These are phyloP conservation scores for Rhyzopertha dominica DNA, from an alignment of 1,140 invertebrate species.

Conservation along the genomic window DNA sequence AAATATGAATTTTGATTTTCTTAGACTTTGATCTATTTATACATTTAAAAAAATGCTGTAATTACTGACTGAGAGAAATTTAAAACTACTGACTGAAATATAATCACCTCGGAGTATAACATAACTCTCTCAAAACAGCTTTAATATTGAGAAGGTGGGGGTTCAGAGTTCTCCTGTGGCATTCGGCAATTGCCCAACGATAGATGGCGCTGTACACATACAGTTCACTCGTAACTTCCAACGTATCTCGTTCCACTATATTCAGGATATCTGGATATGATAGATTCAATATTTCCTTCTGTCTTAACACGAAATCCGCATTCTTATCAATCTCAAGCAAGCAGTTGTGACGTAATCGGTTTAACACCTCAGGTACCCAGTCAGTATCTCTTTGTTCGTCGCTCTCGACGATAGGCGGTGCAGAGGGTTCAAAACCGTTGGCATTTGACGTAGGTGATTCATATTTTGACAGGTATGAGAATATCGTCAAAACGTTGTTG, in stretches of 20 bases:
- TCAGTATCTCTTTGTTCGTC: slow-evolving; percentile 32
- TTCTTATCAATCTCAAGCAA: slow-evolving; percentile 38
- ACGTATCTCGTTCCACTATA: slow-evolving; percentile 34
- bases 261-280: slow-evolving; percentile 34
- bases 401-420: slow-evolving; percentile 39
- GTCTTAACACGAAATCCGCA: slow-evolving; percentile 36
- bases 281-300: slow-evolving; percentile 34
- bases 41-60: too few species aligned
- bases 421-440: slow-evolving; percentile 36
- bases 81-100: neutral
- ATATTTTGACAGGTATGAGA: slow-evolving; percentile 29
- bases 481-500: slow-evolving; percentile 32
- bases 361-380: slow-evolving; percentile 35
- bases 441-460: slow-evolving; percentile 20
- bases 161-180: slow-evolving; percentile 27
- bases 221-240: slow-evolving; percentile 35
- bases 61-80: too few species aligned
- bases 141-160: slow-evolving; percentile 28
- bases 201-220: slow-evolving; percentile 36
- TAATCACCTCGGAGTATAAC: slow-evolving; percentile 32
- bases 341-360: slow-evolving; percentile 37
- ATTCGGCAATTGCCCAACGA: slow-evolving; percentile 34
- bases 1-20: too few species aligned
- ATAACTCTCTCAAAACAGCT: slow-evolving; percentile 33
- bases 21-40: too few species aligned